Evolutionary conservation across 2,113 vertebrate genomes (phyloP).

Genomic region (Corythoichthys haematopterus): DNA sequence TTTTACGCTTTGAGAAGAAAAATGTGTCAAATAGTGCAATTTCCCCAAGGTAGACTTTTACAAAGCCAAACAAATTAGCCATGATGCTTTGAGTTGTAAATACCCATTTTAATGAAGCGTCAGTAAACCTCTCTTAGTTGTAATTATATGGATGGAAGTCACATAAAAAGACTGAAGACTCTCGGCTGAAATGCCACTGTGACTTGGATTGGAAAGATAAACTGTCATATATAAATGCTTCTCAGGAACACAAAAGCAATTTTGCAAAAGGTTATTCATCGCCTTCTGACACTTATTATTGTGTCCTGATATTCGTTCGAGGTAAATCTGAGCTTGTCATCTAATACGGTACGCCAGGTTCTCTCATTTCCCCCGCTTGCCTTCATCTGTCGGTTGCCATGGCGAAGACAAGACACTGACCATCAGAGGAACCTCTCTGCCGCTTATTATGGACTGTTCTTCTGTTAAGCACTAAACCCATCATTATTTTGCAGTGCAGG

Average conservation of each 20-base stretch:
- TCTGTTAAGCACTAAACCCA: conserved; percentile 22
- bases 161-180: conserved; percentile 18
- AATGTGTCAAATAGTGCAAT: neutral
- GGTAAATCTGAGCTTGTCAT: conserved; percentile 49
- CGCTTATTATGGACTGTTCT: conserved; percentile 12
- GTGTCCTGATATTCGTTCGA: conserved; percentile 33
- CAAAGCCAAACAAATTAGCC: neutral
- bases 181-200: neutral
- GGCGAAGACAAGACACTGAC: conserved; percentile 32
- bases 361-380: conserved; percentile 43
- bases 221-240: conserved; percentile 46
- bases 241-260: conserved; percentile 47
- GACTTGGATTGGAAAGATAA: conserved; percentile 29
- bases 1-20: neutral
- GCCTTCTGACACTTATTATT: conserved; percentile 44
- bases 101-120: neutral
- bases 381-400: conserved; percentile 39
- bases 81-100: neutral
- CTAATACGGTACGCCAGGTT: conserved; percentile 31
- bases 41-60: neutral
- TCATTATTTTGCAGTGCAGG: conserved; percentile 29
- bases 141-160: conserved; percentile 40
- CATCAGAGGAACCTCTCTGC: conserved; percentile 21
- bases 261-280: conserved; percentile 49
- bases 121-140: neutral